phyloP scores from a whole-genome alignment of 2,113 vertebrate species.

The Natator depressus region DNA sequence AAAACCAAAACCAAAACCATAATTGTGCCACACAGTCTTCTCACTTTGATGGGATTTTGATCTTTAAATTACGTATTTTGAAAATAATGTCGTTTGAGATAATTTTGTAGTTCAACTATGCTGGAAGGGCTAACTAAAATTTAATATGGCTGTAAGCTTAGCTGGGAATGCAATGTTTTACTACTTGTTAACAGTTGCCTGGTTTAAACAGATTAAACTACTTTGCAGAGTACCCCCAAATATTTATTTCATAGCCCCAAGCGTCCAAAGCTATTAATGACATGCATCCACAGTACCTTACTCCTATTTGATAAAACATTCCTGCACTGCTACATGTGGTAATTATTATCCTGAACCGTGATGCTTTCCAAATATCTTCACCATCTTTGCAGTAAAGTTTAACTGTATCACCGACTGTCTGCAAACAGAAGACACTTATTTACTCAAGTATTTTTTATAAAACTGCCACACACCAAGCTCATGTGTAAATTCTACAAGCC shows the following conservation, averaged over 20 bases:
- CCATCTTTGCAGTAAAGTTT: constrained; percentile 87
- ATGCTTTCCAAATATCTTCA: constrained; percentile 88
- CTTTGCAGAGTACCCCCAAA: background rate
- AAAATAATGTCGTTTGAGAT: background rate
- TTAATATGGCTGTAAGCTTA: background rate
- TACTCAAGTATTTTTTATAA: background rate
- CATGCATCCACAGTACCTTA: constrained; percentile 76
- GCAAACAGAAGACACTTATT: background rate
- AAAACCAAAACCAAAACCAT: background rate
- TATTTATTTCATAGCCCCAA: background rate
- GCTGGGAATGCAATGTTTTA: background rate
- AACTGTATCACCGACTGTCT: constrained; percentile 86
- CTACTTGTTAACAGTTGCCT: background rate
- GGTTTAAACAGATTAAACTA: background rate
- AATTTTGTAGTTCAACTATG: background rate
- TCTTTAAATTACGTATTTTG: background rate
- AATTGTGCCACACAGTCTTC: background rate
- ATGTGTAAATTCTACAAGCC: background rate
- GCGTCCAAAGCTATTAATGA: background rate
- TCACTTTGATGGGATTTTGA: background rate
- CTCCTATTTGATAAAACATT: constrained; percentile 88
- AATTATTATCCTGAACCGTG: constrained; percentile 89
- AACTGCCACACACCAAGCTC: background rate
- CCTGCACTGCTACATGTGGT: constrained; percentile 93
- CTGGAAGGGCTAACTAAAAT: background rate